Base-by-base conservation (phyloP, 2,888 invertebrate genomes). In the Synergus itoensis region DNA sequence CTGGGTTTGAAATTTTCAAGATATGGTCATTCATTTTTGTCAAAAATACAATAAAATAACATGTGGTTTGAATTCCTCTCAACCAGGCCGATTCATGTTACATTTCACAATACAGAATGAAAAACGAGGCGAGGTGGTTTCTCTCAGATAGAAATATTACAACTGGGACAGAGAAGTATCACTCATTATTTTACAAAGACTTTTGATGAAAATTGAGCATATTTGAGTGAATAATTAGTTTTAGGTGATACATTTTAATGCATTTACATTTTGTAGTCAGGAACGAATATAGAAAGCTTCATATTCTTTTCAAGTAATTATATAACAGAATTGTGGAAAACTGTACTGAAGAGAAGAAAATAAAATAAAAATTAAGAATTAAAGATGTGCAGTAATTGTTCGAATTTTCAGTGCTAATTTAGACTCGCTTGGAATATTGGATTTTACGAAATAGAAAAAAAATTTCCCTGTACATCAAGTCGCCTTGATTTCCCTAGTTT, bases 31-130 rank as follows among this genome's bases (percentile, higher is more conserved):
- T 48, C 73, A 36, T 53, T 73, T 73, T 73, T 73, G 69, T 73
- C 73, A 53, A 73, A 53, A 36, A 48, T 16, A 53, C 73, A 69
- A 69, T 65, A 28, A 28, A 28, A 28, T 28, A 28, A 2, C 2
- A 7, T 48, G 53, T 60, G 36, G n/a, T 53, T 53, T 53, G 36
- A 73, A 73, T 73, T 53, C 53, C 73, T 73, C 53, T 73, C 73
- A 73, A 69, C 69, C 48, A 73, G 53, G 53, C 16, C 36, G 40
- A 73, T 73, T 73, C n/a, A 73, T 73, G 53, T 53, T 48, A 73
- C 73, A 73, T 36, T 53, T 53, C 53, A 73, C 53, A 73, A 73
- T 53, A 48, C 36, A 73, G 36, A 53, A 73, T 73, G 36, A 53
- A 73, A 73, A 73, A 73, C 73, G 48, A 73, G 9, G 53, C 36